phyloP scores from a whole-genome alignment of 2,888 invertebrate species.

The Allacma fusca region DNA sequence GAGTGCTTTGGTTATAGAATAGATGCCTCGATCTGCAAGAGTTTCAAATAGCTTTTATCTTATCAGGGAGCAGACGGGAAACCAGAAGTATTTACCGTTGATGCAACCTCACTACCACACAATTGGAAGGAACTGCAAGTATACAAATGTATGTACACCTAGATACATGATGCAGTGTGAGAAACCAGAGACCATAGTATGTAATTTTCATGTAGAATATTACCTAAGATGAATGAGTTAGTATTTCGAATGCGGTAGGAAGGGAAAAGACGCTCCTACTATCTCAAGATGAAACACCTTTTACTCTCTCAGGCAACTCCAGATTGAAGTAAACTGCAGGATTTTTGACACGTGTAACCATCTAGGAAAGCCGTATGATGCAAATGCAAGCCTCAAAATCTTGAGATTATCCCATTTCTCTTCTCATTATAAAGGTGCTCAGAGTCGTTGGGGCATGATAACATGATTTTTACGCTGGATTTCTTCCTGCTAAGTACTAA shows the following conservation, averaged over 20 bases:
- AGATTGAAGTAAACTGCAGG: slow-evolving; percentile 9
- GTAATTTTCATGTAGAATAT: too few relatives aligned
- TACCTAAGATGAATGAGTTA: too few relatives aligned
- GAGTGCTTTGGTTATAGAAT: too few relatives aligned
- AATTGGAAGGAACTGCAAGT: too few relatives aligned
- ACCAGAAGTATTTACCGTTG: too few relatives aligned
- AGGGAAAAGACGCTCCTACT: too few relatives aligned
- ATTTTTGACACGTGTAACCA: slow-evolving; percentile 36
- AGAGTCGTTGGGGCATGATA: slow-evolving; percentile 15
- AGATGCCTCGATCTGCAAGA: not conserved
- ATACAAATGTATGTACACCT: too few relatives aligned
- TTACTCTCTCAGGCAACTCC: slow-evolving; percentile 13
- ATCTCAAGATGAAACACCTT: not conserved
- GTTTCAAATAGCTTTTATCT: not conserved
- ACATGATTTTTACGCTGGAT: slow-evolving; percentile 16
- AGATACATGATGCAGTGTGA: too few relatives aligned
- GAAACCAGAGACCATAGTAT: too few relatives aligned
- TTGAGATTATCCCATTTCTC: slow-evolving; percentile 35
- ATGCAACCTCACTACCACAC: too few relatives aligned
- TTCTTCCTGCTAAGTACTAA: not conserved
- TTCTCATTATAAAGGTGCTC: slow-evolving; percentile 39
- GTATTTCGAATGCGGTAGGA: too few relatives aligned
- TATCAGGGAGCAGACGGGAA: not conserved
- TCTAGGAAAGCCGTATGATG: not conserved
- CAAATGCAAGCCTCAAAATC: slow-evolving; percentile 28